Evolutionary conservation across 35 echinoderm and acorn worm genomes (phyloP).

Genomic region (Stichopus chloronotus): DNA sequence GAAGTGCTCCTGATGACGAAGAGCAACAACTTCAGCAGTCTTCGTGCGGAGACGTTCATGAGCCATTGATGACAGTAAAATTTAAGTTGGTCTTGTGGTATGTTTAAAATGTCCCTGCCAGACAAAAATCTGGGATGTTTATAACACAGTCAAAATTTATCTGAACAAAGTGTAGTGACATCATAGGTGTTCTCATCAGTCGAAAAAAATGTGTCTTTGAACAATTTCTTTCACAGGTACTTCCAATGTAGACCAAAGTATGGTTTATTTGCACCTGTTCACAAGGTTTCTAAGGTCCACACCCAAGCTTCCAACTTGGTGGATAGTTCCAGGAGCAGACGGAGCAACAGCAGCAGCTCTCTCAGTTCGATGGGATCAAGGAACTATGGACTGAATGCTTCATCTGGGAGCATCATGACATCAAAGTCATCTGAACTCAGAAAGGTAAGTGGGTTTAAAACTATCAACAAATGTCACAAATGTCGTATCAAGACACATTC

Average conservation of each 20-base stretch:
- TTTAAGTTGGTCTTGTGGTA: no score
- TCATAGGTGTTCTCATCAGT: no score
- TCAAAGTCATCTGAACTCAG: slow-evolving; percentile 56
- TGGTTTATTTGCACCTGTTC: slow-evolving; percentile 95
- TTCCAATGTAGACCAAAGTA: slow-evolving; percentile 93
- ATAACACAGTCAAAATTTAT: no score
- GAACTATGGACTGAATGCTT: slow-evolving; percentile 68
- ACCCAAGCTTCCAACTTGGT: slow-evolving; percentile 50
- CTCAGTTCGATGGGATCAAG: slow-evolving; percentile 93
- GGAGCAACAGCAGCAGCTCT: slow-evolving; percentile 93
- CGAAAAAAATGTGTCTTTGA: no score
- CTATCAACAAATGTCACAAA: background rate
- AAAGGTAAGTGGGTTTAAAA: slow-evolving; percentile 24
- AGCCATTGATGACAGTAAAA: no score
- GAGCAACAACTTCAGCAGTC: no score
- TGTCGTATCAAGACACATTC: no score
- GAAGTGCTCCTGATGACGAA: no score
- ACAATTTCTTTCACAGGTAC: slow-evolving; percentile 65
- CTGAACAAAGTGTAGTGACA: no score
- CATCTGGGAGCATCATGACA: slow-evolving; percentile 54
- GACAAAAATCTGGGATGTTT: no score
- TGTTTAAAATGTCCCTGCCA: no score
- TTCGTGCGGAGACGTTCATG: no score
- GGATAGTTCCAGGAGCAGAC: slow-evolving; percentile 45
- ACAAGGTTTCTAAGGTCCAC: slow-evolving; percentile 91